Conservation (phyloP, 1,140 invertebrate species). For the Eurosta solidaginis region DNA sequence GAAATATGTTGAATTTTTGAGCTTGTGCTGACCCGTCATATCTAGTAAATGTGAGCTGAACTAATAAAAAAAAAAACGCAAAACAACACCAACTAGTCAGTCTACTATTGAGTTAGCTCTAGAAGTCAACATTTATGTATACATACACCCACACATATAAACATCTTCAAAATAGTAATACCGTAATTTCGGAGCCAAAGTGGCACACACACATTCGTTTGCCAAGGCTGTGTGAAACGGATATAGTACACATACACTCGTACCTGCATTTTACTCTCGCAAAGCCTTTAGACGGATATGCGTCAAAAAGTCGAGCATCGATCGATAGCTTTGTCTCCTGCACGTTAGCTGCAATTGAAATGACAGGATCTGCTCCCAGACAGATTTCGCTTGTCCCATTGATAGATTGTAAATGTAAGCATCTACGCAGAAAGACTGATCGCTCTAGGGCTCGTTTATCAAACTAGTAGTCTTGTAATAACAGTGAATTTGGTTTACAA, state of each 20-base stretch:
- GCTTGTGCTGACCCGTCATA: not conserved
- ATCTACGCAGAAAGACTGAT: too few species aligned
- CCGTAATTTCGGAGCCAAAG: not conserved
- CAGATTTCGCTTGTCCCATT: not conserved
- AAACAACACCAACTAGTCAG: not conserved
- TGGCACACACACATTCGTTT: not conserved
- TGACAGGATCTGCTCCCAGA: slow-evolving; percentile 11
- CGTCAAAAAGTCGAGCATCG: slow-evolving; percentile 10
- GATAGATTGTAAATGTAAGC: too few species aligned
- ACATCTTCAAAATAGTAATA: not conserved
- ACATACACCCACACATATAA: not conserved
- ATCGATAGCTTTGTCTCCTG: not conserved
- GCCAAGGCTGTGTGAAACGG: not conserved
- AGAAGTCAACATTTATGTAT: not conserved
- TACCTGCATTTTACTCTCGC: not conserved
- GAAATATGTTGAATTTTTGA: not conserved
- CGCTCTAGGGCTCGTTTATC: too few species aligned
- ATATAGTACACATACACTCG: not conserved
- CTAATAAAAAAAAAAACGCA: not conserved
- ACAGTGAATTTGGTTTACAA: too few species aligned
- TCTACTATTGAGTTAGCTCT: not conserved
- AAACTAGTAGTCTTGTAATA: too few species aligned
- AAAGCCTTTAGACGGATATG: slow-evolving; percentile 3
- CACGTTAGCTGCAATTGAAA: not conserved
- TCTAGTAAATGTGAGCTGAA: not conserved